These are phyloP conservation scores for Xiphophorus maculatus DNA, from an alignment of 2,113 vertebrate genomes.

Conservation along the genomic window DNA sequence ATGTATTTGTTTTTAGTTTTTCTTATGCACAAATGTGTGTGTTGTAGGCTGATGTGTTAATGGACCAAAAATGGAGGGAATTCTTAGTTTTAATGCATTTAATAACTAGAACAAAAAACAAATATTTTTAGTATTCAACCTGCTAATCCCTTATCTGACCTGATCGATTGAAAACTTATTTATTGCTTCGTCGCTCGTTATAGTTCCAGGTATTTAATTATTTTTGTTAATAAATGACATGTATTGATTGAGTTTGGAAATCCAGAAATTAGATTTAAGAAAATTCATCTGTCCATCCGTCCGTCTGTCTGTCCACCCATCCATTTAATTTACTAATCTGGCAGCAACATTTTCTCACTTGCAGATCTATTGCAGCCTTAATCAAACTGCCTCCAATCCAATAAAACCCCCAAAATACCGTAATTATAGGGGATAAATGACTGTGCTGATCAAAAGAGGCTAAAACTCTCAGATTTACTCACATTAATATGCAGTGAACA, in stretches of 20 bases:
- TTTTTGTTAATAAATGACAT: background rate
- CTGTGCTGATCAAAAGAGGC: conserved; percentile 20
- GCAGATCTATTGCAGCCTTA: conserved; percentile 19
- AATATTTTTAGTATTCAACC: background rate
- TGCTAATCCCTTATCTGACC: background rate
- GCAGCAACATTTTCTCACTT: background rate
- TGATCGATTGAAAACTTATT: background rate
- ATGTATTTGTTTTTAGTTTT: background rate
- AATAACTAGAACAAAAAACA: background rate
- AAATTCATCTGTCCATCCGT: too few relatives aligned
- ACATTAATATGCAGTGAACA: background rate
- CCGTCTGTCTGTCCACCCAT: too few relatives aligned
- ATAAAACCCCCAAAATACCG: background rate
- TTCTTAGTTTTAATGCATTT: background rate
- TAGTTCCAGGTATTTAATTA: background rate
- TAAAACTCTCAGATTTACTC: conserved; percentile 13
- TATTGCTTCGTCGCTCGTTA: background rate
- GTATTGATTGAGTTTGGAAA: background rate
- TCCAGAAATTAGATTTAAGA: too few relatives aligned
- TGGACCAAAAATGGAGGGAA: background rate
- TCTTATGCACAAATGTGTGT: background rate
- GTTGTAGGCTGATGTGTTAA: background rate
- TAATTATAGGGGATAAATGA: conserved; percentile 27
- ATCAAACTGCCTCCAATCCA: conserved; percentile 20
- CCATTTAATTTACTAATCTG: background rate